Base-by-base conservation (phyloP, 1,140 invertebrate genomes). In the Phymastichus coffea region DNA sequence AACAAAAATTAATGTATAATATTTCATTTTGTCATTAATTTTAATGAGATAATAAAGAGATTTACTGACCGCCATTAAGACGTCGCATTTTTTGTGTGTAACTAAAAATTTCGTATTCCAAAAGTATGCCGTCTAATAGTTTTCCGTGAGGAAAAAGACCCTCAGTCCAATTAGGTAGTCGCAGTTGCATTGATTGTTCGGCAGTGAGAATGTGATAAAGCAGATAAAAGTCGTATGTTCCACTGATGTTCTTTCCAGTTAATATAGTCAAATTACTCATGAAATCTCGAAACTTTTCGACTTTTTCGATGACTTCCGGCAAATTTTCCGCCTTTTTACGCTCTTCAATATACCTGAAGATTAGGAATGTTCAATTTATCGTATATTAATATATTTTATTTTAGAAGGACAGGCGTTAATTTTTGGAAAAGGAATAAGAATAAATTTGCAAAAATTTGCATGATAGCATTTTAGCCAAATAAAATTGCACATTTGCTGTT, bases 101-200 rank as follows among this genome's bases (percentile, higher is more conserved):
- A 58, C 73, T 79, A 66, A 80, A 72, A 20, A 72, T 47, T 1
- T 75, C 68, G 49, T 81, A 83, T 67, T 81, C 78, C 30, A 82
- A 8, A 41, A 46, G n/a, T 8, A 52, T 64, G 19, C 53, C 68
- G 6, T 68, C 48, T 19, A 62, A 47, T 2, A 70, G 54, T 54
- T 61, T 41, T 8, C 66, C 68, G 4, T 68, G 49, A 0, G 75
- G 71, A 57, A 69, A 77, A 12, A 75, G 61, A 20, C 56, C 28
- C 0, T 67, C 48, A 6, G 69, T 66, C 75, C 75, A 77, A 0
- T 57, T 46, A 7, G 73, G 73, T 7, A 77, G 58, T 3, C 61
- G 61, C 0, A 70, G 19, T 63, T 69, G 66, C 63, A 72, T 59
- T 3, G 26, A 43, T 28, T 30, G 22, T 60, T 73, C 68, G 17